Percentiles rank a stretch among this genome's conserved stretches.
Conservation (phyloP, 2,888 invertebrate genomes). For the Zeuzera pyrina region DNA sequence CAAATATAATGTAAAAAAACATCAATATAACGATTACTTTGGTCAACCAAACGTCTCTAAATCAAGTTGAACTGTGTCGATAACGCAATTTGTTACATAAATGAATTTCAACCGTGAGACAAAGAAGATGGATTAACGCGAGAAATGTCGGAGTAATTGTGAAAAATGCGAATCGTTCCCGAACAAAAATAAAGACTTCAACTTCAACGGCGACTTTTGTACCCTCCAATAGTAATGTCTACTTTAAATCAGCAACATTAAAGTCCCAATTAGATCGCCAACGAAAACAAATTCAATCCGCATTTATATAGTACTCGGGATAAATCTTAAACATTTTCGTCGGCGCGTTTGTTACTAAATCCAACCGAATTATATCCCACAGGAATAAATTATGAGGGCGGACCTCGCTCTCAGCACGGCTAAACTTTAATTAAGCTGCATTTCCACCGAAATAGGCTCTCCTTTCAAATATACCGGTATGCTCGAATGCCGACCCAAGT, state of each 20-base stretch:
- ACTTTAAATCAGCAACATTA: no score
- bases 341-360: conserved; percentile 52
- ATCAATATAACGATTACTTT: no score
- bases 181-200: conserved; percentile 44
- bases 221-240: no score
- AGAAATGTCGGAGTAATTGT: conserved; percentile 67
- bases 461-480: conserved; percentile 48
- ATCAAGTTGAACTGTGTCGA: no score
- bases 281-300: not conserved
- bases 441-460: conserved; percentile 52
- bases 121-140: conserved; percentile 66
- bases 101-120: conserved; percentile 54
- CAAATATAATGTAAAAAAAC: no score
- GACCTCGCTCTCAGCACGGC: conserved; percentile 48
- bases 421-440: conserved; percentile 66
- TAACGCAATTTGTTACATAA: conserved; percentile 46
- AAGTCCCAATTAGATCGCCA: not conserved
- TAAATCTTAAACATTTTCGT: conserved; percentile 42
- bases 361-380: conserved; percentile 53
- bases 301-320: conserved; percentile 7
- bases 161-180: conserved; percentile 60
- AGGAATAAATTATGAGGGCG: conserved; percentile 62
- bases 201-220: conserved; percentile 20
- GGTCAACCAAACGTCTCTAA: no score
- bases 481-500: conserved; percentile 34